Base-by-base conservation (phyloP, 2,797 vertebrate genomes). In the Harpagifer antarcticus region DNA sequence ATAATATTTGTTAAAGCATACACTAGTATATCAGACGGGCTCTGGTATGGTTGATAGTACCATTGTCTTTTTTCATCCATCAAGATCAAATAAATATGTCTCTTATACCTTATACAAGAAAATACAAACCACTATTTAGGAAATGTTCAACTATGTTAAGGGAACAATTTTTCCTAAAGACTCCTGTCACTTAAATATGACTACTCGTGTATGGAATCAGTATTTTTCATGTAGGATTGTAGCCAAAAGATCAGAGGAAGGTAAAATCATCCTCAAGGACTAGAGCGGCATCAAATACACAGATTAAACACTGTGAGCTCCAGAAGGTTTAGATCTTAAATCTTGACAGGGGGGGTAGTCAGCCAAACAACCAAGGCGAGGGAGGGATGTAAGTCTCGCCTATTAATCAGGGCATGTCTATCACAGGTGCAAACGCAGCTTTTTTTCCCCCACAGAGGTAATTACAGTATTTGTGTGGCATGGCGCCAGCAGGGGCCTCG, bases 361-460 rank as follows among this genome's bases (percentile, higher is more conserved):
- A 80, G 83, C 74, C 82, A 72, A 83, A 79, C 68, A 65, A 85
- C 83, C 57, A 65, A 84, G 82, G 68, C 40, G 9, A 83, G 79
- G 84, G 80, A 81, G 68, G 81, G 84, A 84, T 85, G 74, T 73
- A 72, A 85, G 80, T 69, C 85, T 74, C 61, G 72, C 89, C 89
- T 91, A 92, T 93, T 93, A 91, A 93, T 93, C 91, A 91, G 86
- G 79, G 76, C 72, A 63, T 86, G 90, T 90, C 89, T 92, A 91
- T 92, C 91, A 90, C 86, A 87, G 87, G 88, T 90, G 88, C 88
- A 91, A 88, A 88, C 84, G 3, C 59, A 65, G 76, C 81, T 60
- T 62, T 75, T 81, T 77, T 44, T 6, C 37, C 56, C 69, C 76
- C 78, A 70, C 87, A 79, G 66, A 89, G 90, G 89, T 93, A 93